Evolutionary conservation across 2,797 vertebrate genomes (phyloP).

Genomic region (Salmo trutta): DNA sequence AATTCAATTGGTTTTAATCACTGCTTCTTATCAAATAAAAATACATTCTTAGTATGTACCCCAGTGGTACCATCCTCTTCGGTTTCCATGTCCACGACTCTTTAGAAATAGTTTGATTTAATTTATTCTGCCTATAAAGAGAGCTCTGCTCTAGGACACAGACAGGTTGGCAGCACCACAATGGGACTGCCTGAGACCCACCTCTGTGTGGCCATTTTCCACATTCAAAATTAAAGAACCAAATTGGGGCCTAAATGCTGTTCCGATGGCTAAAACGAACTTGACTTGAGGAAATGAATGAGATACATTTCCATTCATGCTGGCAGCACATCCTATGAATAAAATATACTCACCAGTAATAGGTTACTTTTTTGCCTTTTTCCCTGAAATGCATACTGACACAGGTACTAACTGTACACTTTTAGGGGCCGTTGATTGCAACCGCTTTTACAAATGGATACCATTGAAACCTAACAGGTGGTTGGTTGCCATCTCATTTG

Average conservation of each 20-base stretch:
- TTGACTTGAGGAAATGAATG: slow-evolving; percentile 14
- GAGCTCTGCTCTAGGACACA: background rate
- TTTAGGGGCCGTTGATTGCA: slow-evolving; percentile 96
- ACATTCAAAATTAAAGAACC: slow-evolving; percentile 11
- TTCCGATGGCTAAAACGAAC: slow-evolving; percentile 13
- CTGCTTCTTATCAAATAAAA: background rate
- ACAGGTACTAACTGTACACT: slow-evolving; percentile 90
- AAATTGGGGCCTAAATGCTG: slow-evolving; percentile 16
- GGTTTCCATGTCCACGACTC: background rate
- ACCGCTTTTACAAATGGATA: slow-evolving; percentile 97
- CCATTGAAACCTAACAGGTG: slow-evolving; percentile 92
- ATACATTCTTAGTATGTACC: background rate
- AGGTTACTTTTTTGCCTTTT: slow-evolving; percentile 52
- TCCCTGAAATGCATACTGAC: slow-evolving; percentile 81
- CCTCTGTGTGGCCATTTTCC: slow-evolving; percentile 7
- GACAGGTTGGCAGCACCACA: background rate
- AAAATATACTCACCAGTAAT: slow-evolving; percentile 49
- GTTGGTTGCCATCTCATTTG: slow-evolving; percentile 89
- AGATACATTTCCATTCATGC: slow-evolving; percentile 81
- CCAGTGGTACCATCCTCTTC: background rate
- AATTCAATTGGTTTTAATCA: background rate
- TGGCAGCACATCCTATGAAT: slow-evolving; percentile 73
- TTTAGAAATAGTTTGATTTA: background rate
- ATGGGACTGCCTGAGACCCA: background rate
- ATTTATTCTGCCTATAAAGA: background rate